These are phyloP conservation scores for Drosophila ironensis DNA, from an alignment of 1,140 invertebrate genomes.

Conservation along the genomic window DNA sequence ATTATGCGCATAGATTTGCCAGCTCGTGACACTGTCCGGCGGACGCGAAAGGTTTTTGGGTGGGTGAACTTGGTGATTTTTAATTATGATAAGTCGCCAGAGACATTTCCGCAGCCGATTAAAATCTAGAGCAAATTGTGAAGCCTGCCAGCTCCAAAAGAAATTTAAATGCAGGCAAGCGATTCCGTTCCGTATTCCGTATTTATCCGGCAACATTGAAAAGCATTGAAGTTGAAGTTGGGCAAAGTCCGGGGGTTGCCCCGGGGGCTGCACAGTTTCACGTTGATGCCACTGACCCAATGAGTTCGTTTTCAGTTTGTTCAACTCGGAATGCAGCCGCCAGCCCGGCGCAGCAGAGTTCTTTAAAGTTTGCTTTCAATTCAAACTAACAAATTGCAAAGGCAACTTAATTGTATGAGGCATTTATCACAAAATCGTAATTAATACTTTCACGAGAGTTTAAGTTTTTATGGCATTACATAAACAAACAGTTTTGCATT, in stretches of 20 bases:
- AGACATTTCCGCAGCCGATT: constrained; percentile 65
- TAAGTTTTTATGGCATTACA: too few species aligned
- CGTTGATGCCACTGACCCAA: constrained; percentile 71
- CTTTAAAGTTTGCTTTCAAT: too few species aligned
- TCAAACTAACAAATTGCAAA: too few species aligned
- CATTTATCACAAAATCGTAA: too few species aligned
- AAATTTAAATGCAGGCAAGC: constrained; percentile 28
- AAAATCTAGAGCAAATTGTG: constrained; percentile 69
- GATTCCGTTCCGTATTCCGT: constrained; percentile 67
- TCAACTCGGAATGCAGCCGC: constrained; percentile 28
- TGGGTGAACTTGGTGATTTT: constrained; percentile 70
- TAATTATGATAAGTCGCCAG: constrained; percentile 71
- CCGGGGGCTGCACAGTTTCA: background rate
- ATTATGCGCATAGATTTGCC: constrained; percentile 44
- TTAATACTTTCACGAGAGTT: too few species aligned
- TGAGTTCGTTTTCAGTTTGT: constrained; percentile 59
- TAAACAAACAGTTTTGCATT: too few species aligned
- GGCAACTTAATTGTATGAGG: too few species aligned
- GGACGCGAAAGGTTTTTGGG: constrained; percentile 9
- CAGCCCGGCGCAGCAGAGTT: too few species aligned
- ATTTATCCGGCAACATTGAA: constrained; percentile 57
- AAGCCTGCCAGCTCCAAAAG: constrained; percentile 4
- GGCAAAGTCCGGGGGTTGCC: background rate
- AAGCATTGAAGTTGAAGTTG: constrained; percentile 26
- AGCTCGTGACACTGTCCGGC: constrained; percentile 50